These are phyloP conservation scores for Acrocera orbiculus DNA, from an alignment of 2,888 invertebrate genomes.

Conservation along the genomic window DNA sequence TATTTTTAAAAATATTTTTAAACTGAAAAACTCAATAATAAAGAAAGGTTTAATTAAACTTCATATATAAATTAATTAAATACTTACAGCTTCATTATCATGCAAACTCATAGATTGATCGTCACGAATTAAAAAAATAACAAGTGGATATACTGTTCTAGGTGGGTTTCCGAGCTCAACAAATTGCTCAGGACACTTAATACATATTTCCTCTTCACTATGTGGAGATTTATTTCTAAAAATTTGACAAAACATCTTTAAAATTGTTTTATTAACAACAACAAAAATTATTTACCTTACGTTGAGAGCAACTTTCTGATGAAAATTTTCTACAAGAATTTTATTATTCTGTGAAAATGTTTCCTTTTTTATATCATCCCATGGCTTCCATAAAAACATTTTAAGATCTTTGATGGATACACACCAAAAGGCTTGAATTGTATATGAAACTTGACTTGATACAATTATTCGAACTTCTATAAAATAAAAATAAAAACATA, in stretches of 20 bases:
- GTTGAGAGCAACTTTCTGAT: conserved; percentile 16
- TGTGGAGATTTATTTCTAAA: conserved; percentile 44
- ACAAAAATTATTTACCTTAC: conserved; percentile 13
- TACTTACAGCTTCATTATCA: conserved; percentile 58
- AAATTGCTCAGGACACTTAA: conserved; percentile 42
- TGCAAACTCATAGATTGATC: conserved; percentile 41
- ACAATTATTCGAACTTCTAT: conserved; percentile 55
- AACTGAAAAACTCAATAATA: too few species aligned
- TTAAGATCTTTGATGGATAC: conserved; percentile 61
- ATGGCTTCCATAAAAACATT: conserved; percentile 56
- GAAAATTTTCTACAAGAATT: conserved; percentile 13
- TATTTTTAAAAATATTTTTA: too few species aligned
- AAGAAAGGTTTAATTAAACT: too few species aligned
- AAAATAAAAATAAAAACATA: conserved; percentile 18
- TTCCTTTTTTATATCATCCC: conserved; percentile 45
- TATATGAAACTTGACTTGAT: conserved; percentile 58
- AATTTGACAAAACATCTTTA: not conserved
- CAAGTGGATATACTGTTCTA: conserved; percentile 56
- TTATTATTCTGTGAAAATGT: conserved; percentile 7
- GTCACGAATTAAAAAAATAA: conserved; percentile 52
- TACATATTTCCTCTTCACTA: conserved; percentile 43
- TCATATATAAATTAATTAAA: conserved; percentile 2
- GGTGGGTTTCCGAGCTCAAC: conserved; percentile 55
- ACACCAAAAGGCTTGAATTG: conserved; percentile 60
- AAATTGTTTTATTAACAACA: not conserved